Conservation (phyloP, 2,113 vertebrate species). For the Arenaria interpres region DNA sequence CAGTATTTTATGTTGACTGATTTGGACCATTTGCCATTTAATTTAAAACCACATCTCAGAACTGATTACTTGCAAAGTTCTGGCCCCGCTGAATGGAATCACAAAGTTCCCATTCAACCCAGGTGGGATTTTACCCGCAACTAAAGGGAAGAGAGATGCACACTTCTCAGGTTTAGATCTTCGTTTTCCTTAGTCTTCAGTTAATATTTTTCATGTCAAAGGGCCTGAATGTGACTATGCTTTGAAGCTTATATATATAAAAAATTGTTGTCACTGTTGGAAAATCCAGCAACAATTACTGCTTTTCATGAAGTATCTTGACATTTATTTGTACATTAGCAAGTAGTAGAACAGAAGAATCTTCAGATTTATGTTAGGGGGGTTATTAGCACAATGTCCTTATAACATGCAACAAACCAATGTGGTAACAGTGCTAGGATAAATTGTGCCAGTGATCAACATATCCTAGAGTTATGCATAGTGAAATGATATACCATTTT, state of each 20-base stretch:
- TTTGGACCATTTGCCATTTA: background rate
- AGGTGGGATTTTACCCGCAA: background rate
- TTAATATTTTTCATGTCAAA: background rate
- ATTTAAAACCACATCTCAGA: background rate
- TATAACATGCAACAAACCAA: background rate
- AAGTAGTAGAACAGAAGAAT: background rate
- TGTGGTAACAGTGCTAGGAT: background rate
- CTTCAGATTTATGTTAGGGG: background rate
- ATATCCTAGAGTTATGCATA: background rate
- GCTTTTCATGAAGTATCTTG: background rate
- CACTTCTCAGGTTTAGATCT: background rate
- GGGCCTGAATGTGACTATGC: background rate
- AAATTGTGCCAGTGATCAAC: background rate
- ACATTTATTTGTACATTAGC: slow-evolving; percentile 35
- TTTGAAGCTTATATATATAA: background rate
- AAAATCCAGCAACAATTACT: background rate
- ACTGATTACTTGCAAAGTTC: background rate
- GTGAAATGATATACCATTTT: background rate
- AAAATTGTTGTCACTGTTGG: background rate
- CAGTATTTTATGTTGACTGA: background rate
- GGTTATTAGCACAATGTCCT: background rate
- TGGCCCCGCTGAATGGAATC: background rate
- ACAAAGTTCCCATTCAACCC: background rate
- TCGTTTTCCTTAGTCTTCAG: background rate
- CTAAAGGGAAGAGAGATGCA: background rate